Percentiles rank a stretch among this genome's conserved stretches.
These are phyloP conservation scores for Notarius lentiginosus DNA, from an alignment of 2,113 vertebrate species.

Conservation along the genomic window DNA sequence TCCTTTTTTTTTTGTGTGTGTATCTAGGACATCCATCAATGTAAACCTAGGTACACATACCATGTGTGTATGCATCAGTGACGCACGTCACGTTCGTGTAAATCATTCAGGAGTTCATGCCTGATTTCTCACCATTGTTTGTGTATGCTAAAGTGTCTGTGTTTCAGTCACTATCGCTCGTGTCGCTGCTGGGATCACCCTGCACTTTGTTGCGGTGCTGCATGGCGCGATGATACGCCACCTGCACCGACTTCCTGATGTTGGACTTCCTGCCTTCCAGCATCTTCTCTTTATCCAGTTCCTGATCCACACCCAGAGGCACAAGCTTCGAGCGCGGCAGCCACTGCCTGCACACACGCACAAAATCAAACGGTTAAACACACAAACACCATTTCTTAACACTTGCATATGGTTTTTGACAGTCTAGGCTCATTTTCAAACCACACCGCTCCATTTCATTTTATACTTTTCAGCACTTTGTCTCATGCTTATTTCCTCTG, in stretches of 20 bases:
- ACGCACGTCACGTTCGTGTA: not conserved
- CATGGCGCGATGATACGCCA: constrained; percentile 96
- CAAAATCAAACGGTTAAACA: constrained; percentile 13
- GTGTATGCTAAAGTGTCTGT: constrained; percentile 11
- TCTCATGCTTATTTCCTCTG: constrained; percentile 33
- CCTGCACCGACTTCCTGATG: constrained; percentile 97
- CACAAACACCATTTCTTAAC: not conserved
- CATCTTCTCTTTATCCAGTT: constrained; percentile 98
- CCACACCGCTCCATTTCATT: constrained; percentile 12
- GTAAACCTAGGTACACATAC: constrained; percentile 15
- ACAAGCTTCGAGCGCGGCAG: constrained; percentile 95
- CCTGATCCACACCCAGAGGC: constrained; percentile 94
- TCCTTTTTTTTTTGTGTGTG: not conserved
- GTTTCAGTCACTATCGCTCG: constrained; percentile 76
- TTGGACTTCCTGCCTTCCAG: constrained; percentile 96
- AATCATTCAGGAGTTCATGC: constrained; percentile 22
- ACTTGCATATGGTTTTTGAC: not conserved
- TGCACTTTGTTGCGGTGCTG: constrained; percentile 98
- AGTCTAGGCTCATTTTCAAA: constrained; percentile 17
- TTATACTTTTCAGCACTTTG: constrained; percentile 14
- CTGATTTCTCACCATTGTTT: not conserved
- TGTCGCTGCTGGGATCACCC: constrained; percentile 96
- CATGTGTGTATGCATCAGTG: not conserved
- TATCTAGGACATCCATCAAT: constrained; percentile 3
- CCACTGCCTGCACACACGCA: constrained; percentile 85